Evolutionary conservation across 2,888 invertebrate species (phyloP).

Genomic region (Fragum sueziense): DNA sequence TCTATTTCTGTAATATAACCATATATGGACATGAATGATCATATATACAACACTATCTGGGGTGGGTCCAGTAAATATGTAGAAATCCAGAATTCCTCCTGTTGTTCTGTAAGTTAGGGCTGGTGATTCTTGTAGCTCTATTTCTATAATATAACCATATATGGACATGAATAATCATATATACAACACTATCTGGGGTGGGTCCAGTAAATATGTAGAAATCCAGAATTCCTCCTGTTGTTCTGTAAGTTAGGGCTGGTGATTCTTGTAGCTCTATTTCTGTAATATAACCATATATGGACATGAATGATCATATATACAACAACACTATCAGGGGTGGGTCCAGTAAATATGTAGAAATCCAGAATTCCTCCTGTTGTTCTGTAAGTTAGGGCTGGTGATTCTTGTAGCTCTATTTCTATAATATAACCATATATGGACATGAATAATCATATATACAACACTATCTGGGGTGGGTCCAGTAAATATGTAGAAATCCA

Average conservation of each 20-base stretch:
- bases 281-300: slow-evolving; percentile 84
- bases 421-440: slow-evolving; percentile 87
- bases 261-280: slow-evolving; percentile 77
- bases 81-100: slow-evolving; percentile 91
- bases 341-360: slow-evolving; percentile 90
- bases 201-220: slow-evolving; percentile 90
- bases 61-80: slow-evolving; percentile 89
- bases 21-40: slow-evolving; percentile 82
- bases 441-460: slow-evolving; percentile 76
- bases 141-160: slow-evolving; percentile 87
- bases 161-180: slow-evolving; percentile 76
- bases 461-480: slow-evolving; percentile 88
- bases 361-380: slow-evolving; percentile 91
- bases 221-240: slow-evolving; percentile 91
- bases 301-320: slow-evolving; percentile 74
- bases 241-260: slow-evolving; percentile 91
- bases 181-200: slow-evolving; percentile 85
- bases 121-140: slow-evolving; percentile 83
- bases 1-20: slow-evolving; percentile 83
- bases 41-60: slow-evolving; percentile 84
- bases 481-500: slow-evolving; percentile 89
- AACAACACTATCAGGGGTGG: slow-evolving; percentile 85
- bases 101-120: slow-evolving; percentile 91
- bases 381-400: slow-evolving; percentile 91
- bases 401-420: slow-evolving; percentile 70